Base-by-base conservation (phyloP, 2,888 invertebrate genomes). In the Acleris laterana region DNA sequence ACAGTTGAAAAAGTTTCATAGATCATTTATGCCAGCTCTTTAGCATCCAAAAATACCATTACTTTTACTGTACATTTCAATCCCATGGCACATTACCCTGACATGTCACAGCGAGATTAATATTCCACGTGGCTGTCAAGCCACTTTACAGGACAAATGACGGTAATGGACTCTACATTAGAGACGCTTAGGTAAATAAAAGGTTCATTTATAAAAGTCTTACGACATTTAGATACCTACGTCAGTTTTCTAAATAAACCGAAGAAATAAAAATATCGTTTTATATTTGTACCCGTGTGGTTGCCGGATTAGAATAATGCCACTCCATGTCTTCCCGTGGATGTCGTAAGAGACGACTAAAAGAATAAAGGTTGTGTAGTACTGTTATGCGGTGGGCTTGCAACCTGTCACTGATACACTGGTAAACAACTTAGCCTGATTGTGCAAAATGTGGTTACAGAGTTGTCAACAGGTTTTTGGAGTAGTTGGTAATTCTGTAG, bases 71-170 rank as follows among this genome's bases (percentile, higher is more conserved):
- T 17, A 3, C 49, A 62, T 62, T 62, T 53, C 64, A 50, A 53
- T 59, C 49, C 59, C 53, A 64, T 48, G 64, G 42, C n/a, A 49
- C 64, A 64, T 64, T 64, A 64, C 64, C 64, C 63, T n/a, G 25
- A 49, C 64, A 20, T 25, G 50, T 58, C 59, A 42, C 53, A 49
- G 46, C 22, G 19, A 60, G 63, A 64, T 60, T 64, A 55, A 64
- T 64, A 58, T 42, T 58, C 59, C 59, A 56, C 64, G 59, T 60
- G 25, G 48, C 59, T 60, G 64, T 64, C 64, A 60, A 16, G 48
- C 53, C 28, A 28, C 59, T 53, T 64, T 48, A 49, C 64, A 62
- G 56, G 64, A 64, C 59, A 50, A 60, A 64, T 55, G 64, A 60
- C 59, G 55, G 53, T 64, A 60, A 64, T 64, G 64, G 59, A 64